Conservation (phyloP, 1,140 invertebrate genomes). For the Hyles vespertilio region DNA sequence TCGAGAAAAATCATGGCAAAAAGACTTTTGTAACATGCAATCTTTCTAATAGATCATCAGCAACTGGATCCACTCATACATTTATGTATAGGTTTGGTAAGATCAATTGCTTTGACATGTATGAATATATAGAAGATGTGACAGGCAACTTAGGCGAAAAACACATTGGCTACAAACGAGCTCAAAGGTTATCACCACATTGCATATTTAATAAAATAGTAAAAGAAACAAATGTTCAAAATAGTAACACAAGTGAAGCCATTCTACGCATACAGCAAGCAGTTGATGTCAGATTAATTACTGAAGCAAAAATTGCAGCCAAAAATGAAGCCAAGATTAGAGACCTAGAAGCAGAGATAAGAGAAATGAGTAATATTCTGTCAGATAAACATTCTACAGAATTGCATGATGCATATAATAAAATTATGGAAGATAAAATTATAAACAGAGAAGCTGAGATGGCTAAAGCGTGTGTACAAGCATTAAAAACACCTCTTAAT, state of each 20-base stretch:
- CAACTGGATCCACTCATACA: constrained; percentile 74
- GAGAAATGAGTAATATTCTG: constrained; percentile 61
- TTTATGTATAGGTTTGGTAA: constrained; percentile 76
- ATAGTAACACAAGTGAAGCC: constrained; percentile 54
- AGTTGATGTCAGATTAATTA: constrained; percentile 53
- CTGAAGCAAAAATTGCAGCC: constrained; percentile 61
- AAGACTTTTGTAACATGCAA: constrained; percentile 76
- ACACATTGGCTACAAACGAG: constrained; percentile 59
- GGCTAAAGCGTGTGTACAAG: constrained; percentile 59
- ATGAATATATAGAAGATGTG: constrained; percentile 68
- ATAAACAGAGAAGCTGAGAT: constrained; percentile 54
- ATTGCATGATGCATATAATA: constrained; percentile 45
- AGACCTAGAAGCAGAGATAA: constrained; percentile 65
- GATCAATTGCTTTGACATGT: constrained; percentile 66
- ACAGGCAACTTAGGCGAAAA: constrained; percentile 72
- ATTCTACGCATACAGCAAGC: constrained; percentile 63
- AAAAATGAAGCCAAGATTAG: constrained; percentile 61
- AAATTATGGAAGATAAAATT: constrained; percentile 45
- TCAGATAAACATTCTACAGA: constrained; percentile 56
- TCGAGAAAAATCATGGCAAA: constrained; percentile 64
- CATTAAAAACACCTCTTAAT: constrained; percentile 42
- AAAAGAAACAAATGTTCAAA: constrained; percentile 58
- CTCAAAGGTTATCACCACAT: constrained; percentile 41
- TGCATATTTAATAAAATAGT: constrained; percentile 63
- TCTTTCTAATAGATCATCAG: constrained; percentile 64